These are phyloP conservation scores for Linyphia triangularis DNA, from an alignment of 2,888 invertebrate species.

Conservation along the genomic window DNA sequence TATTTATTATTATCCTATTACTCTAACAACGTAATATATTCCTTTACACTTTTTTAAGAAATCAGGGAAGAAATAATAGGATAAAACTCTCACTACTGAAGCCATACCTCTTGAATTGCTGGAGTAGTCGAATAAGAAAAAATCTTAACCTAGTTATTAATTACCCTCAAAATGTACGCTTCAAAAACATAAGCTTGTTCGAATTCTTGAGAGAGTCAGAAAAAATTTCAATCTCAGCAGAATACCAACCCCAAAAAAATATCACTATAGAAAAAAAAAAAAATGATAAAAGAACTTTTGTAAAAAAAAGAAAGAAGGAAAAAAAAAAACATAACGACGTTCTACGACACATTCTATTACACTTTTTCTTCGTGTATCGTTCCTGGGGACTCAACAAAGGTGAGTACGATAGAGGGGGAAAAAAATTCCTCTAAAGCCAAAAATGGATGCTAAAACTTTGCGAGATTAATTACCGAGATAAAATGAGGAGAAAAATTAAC, in stretches of 20 bases:
- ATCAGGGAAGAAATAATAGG: not conserved
- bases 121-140: not conserved
- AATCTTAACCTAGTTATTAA: not conserved
- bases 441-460: conserved; percentile 26
- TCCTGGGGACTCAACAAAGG: not conserved
- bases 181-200: not conserved
- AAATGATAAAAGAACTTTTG: not conserved
- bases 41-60: not conserved
- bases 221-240: not conserved
- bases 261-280: not conserved
- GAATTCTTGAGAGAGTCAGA: not conserved
- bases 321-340: too few relatives aligned
- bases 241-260: not conserved
- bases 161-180: not conserved
- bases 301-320: not conserved
- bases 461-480: conserved; percentile 40
- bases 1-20: not conserved
- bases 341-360: not conserved
- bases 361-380: too few relatives aligned
- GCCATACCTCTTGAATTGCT: not conserved
- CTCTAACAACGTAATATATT: too few relatives aligned
- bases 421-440: not conserved
- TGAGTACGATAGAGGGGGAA: not conserved
- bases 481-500: conserved; percentile 13
- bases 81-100: not conserved